Percentiles rank a stretch among this genome's conserved stretches.
Conservation (phyloP, 2,888 invertebrate genomes). For the Oasisia sp. region DNA sequence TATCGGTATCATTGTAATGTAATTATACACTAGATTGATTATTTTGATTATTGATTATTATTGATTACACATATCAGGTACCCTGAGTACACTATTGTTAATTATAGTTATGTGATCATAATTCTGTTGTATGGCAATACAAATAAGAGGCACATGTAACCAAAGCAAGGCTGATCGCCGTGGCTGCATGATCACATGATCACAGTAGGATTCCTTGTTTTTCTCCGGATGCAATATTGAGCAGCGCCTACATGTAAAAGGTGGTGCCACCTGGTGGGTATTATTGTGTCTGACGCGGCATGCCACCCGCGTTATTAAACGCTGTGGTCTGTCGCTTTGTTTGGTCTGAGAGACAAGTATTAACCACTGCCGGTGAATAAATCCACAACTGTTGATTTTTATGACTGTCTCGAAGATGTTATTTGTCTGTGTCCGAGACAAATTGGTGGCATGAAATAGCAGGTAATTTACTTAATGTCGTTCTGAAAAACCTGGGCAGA, state of each 20-base stretch:
- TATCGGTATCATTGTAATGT: too few species aligned
- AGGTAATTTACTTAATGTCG: neutral
- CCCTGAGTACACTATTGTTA: neutral
- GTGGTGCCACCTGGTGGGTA: neutral
- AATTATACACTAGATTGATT: too few species aligned
- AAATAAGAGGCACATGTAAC: neutral
- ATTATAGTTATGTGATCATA: neutral
- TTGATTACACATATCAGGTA: too few species aligned
- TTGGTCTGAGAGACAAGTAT: neutral
- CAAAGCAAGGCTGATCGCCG: neutral
- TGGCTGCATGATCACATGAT: neutral
- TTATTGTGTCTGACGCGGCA: neutral
- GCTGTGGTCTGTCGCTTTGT: neutral
- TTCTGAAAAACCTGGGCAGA: neutral
- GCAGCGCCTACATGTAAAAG: neutral
- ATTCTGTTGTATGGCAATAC: neutral
- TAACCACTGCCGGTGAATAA: neutral
- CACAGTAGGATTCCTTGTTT: neutral
- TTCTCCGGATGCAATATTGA: neutral
- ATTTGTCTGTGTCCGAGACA: neutral
- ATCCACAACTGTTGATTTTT: neutral
- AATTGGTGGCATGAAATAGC: neutral
- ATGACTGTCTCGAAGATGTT: neutral
- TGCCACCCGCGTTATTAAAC: neutral
- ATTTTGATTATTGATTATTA: too few species aligned